Evolutionary conservation across 2,797 vertebrate genomes (phyloP).

Genomic region (Xenops minutus): DNA sequence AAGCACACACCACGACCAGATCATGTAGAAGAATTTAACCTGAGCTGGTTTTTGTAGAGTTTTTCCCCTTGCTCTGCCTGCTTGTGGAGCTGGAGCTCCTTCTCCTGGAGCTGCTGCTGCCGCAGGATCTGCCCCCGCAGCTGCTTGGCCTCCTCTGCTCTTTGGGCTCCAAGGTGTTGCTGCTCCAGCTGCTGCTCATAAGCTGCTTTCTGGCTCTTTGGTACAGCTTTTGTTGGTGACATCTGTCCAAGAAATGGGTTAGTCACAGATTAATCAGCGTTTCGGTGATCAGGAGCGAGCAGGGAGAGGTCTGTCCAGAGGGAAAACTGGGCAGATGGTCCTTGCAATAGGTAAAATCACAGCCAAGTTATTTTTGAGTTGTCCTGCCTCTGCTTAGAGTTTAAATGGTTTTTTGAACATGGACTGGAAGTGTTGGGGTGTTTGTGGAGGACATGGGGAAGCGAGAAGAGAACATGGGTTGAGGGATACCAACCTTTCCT

Average conservation of each 20-base stretch:
- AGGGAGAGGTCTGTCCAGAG: not conserved
- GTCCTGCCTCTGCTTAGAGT: not conserved
- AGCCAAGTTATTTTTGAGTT: not conserved
- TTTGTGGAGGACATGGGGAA: not conserved
- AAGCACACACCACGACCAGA: not conserved
- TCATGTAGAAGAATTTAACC: slow-evolving; percentile 40
- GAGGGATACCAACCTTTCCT: not conserved
- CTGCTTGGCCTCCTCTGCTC: slow-evolving; percentile 79
- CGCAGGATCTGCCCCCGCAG: slow-evolving; percentile 77
- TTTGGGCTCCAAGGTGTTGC: slow-evolving; percentile 81
- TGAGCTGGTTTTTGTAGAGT: slow-evolving; percentile 63
- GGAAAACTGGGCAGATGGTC: not conserved
- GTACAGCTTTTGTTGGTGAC: not conserved
- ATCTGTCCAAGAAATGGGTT: slow-evolving; percentile 20
- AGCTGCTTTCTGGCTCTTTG: slow-evolving; percentile 71
- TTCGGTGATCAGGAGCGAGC: not conserved
- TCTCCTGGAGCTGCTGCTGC: slow-evolving; percentile 80
- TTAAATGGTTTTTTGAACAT: not conserved
- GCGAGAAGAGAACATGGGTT: not conserved
- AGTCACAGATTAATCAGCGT: not conserved
- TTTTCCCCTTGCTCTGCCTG: slow-evolving; percentile 78
- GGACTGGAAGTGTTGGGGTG: not conserved
- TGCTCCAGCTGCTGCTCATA: slow-evolving; percentile 92
- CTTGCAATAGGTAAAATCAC: not conserved
- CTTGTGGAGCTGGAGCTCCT: slow-evolving; percentile 77